Percentiles rank a stretch among this genome's conserved stretches.
These are phyloP conservation scores for Caenorhabditis becei DNA, from an alignment of 2,888 invertebrate species.

Conservation along the genomic window DNA sequence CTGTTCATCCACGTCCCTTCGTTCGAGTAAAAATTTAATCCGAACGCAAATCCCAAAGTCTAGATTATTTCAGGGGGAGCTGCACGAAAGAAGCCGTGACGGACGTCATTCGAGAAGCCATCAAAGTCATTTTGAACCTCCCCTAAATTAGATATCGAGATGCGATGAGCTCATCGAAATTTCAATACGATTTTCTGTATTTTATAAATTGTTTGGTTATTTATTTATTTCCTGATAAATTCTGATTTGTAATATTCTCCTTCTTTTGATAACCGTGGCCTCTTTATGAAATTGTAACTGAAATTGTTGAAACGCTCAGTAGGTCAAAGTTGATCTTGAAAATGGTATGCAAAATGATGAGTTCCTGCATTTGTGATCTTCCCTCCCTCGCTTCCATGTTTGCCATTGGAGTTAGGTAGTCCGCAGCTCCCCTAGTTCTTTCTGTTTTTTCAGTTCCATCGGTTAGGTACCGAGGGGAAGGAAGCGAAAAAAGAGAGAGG, in stretches of 20 bases:
- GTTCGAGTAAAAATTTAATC: constrained; percentile 51
- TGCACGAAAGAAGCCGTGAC: constrained; percentile 57
- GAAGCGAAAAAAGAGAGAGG: neutral
- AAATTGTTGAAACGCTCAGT: no score
- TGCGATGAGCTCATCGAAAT: neutral
- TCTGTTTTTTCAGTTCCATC: neutral
- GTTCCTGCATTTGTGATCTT: no score
- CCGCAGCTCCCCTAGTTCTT: neutral
- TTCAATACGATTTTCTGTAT: neutral
- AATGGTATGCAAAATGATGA: no score
- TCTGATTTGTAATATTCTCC: no score
- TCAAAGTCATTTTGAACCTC: constrained; percentile 29
- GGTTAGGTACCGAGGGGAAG: neutral
- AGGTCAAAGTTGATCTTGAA: no score
- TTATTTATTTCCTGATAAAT: no score
- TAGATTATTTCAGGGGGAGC: constrained; percentile 41
- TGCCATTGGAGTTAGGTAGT: neutral
- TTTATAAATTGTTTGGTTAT: neutral
- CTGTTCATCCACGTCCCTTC: constrained; percentile 72
- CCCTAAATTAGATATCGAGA: neutral
- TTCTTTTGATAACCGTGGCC: no score
- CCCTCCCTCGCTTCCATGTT: neutral
- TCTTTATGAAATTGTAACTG: no score
- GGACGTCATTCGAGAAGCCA: constrained; percentile 47
- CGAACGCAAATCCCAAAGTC: neutral